phyloP scores from a whole-genome alignment of 2,888 invertebrate species.

The Polydrusus cervinus region DNA sequence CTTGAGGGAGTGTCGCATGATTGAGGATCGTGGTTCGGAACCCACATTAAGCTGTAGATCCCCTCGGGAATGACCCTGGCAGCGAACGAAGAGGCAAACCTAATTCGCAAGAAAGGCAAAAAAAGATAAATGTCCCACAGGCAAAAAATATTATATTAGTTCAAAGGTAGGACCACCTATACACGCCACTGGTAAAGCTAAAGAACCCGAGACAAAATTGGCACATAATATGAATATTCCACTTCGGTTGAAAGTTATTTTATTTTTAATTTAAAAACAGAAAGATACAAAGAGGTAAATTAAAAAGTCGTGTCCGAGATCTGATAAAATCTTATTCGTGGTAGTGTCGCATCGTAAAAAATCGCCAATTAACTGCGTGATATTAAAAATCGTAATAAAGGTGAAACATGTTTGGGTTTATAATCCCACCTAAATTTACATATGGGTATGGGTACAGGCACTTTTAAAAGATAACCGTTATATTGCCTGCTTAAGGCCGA shows the following conservation, averaged over 20 bases:
- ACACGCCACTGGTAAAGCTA: no score
- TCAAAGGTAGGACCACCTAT: no score
- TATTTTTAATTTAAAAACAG: slow-evolving; percentile 11
- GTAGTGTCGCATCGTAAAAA: slow-evolving; percentile 34
- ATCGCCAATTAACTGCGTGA: slow-evolving; percentile 44
- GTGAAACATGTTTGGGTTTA: slow-evolving; percentile 49
- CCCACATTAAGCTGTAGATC: no score
- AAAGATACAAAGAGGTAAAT: slow-evolving; percentile 31
- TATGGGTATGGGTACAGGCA: slow-evolving; percentile 37
- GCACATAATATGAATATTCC: slow-evolving; percentile 25
- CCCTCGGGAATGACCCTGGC: no score
- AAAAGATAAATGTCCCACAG: no score
- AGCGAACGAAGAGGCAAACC: no score
- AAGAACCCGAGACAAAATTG: slow-evolving; percentile 23
- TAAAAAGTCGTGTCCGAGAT: slow-evolving; percentile 31
- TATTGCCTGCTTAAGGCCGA: slow-evolving; percentile 34
- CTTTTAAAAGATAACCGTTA: slow-evolving; percentile 51
- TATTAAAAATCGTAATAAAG: slow-evolving; percentile 48
- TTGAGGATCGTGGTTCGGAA: no score
- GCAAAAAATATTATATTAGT: no score
- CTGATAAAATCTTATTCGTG: slow-evolving; percentile 44
- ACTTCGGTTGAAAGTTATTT: slow-evolving; percentile 33
- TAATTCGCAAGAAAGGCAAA: no score
- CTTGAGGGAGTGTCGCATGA: no score
- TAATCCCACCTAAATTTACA: slow-evolving; percentile 46